These are phyloP conservation scores for Isaurus tuberculatus DNA, from an alignment of 92 coral and sea anemone genomes.

Conservation along the genomic window DNA sequence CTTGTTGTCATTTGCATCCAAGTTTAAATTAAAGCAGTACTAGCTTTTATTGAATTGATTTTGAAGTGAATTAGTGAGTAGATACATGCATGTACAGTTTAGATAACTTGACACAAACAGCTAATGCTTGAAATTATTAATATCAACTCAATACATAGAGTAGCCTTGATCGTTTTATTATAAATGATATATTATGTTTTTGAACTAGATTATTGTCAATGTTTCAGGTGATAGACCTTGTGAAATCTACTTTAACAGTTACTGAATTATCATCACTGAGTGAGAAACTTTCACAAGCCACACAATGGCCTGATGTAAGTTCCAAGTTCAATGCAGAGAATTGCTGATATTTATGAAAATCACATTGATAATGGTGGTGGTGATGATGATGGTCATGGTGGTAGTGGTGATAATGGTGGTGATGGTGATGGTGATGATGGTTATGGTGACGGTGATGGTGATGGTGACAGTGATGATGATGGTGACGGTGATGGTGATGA, in stretches of 20 bases:
- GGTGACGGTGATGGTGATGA: background rate
- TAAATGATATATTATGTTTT: no score
- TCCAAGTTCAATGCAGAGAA: background rate
- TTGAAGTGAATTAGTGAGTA: no score
- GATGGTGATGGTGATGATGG: background rate
- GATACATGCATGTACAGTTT: no score
- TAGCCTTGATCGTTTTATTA: no score
- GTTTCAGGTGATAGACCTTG: conserved; percentile 70
- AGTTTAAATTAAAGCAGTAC: no score
- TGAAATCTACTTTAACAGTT: conserved; percentile 66
- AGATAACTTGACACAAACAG: no score
- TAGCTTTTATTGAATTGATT: no score
- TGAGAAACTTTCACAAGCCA: conserved; percentile 53
- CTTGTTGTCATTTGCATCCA: no score
- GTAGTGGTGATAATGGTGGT: background rate
- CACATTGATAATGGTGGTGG: background rate
- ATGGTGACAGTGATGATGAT: no score
- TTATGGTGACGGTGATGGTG: background rate
- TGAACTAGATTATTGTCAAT: background rate
- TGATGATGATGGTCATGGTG: background rate
- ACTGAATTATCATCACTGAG: conserved; percentile 66
- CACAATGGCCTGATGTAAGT: conserved; percentile 15
- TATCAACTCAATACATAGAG: no score
- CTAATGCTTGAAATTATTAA: no score
- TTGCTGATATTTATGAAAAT: background rate